Conservation (phyloP, 1,140 invertebrate genomes). For the Hylaeus volcanicus region DNA sequence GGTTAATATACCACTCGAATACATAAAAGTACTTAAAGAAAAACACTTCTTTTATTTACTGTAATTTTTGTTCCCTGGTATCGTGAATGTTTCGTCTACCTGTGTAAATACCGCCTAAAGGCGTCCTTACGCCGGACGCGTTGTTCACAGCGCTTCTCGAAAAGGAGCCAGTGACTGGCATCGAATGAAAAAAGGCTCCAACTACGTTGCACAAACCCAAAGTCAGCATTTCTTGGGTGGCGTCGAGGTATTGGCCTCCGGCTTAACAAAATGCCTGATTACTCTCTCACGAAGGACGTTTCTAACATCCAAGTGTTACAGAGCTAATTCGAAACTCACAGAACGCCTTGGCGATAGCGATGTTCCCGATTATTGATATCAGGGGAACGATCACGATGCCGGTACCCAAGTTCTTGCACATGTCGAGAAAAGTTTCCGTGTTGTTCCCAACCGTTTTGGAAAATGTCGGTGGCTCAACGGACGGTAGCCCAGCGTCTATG, state of each 20-base stretch:
- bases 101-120: slow-evolving; percentile 87
- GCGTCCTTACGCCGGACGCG: slow-evolving; percentile 88
- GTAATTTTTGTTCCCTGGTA: too few species aligned
- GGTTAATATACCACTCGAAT: too few species aligned
- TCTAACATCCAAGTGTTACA: too few species aligned
- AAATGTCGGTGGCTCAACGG: slow-evolving; percentile 80
- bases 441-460: slow-evolving; percentile 77
- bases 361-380: slow-evolving; percentile 86
- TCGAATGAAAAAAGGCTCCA: slow-evolving; percentile 88
- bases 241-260: slow-evolving; percentile 83
- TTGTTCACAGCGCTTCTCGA: slow-evolving; percentile 90
- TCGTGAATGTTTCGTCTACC: slow-evolving; percentile 70
- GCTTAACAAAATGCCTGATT: slow-evolving; percentile 70
- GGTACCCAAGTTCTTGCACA: slow-evolving; percentile 82
- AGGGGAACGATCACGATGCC: slow-evolving; percentile 86
- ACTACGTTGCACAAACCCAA: slow-evolving; percentile 87
- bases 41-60: too few species aligned
- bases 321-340: slow-evolving; percentile 77
- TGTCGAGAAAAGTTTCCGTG: slow-evolving; percentile 80
- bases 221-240: slow-evolving; percentile 88
- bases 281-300: not conserved
- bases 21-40: too few species aligned
- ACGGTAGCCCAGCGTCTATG: slow-evolving; percentile 83
- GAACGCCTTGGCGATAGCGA: slow-evolving; percentile 89
- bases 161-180: slow-evolving; percentile 90